Percentiles rank a stretch among this genome's conserved stretches.
phyloP scores from a whole-genome alignment of 2,888 invertebrate genomes.

The Merodon equestris region DNA sequence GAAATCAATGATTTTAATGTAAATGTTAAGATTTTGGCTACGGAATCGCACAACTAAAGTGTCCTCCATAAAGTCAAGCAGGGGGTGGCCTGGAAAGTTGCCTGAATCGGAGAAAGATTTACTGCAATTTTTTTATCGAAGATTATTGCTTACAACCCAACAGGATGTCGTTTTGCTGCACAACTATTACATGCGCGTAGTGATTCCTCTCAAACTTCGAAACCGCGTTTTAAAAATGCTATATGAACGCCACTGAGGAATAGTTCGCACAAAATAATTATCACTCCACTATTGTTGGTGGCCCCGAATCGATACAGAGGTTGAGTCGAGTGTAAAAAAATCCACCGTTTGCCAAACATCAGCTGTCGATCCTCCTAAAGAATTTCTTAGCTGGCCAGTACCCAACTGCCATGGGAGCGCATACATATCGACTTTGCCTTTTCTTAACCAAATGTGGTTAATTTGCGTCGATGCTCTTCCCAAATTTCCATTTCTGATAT shows the following conservation, averaged over 20 bases:
- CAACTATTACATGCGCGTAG: neutral
- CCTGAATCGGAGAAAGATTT: slow-evolving; percentile 3
- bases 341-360: slow-evolving; percentile 2
- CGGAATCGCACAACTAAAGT: slow-evolving; percentile 10
- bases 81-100: slow-evolving; percentile 1
- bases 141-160: slow-evolving; percentile 14
- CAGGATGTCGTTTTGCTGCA: neutral
- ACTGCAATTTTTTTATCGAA: slow-evolving; percentile 25
- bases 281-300: slow-evolving; percentile 27
- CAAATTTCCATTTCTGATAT: too few species aligned
- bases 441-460: too few species aligned
- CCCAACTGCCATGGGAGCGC: slow-evolving; percentile 73
- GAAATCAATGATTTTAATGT: slow-evolving; percentile 20
- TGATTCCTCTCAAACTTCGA: slow-evolving; percentile 3
- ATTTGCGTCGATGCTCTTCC: too few species aligned
- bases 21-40: slow-evolving; percentile 15
- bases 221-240: slow-evolving; percentile 9
- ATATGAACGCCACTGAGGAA: slow-evolving; percentile 25
- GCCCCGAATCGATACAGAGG: slow-evolving; percentile 15
- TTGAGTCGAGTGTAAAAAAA: neutral
- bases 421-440: slow-evolving; percentile 78
- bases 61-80: neutral
- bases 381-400: slow-evolving; percentile 62
- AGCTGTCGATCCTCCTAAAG: slow-evolving; percentile 3
- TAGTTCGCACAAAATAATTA: slow-evolving; percentile 15